Conservation (phyloP, 2,797 vertebrate genomes). For the Takifugu rubripes region DNA sequence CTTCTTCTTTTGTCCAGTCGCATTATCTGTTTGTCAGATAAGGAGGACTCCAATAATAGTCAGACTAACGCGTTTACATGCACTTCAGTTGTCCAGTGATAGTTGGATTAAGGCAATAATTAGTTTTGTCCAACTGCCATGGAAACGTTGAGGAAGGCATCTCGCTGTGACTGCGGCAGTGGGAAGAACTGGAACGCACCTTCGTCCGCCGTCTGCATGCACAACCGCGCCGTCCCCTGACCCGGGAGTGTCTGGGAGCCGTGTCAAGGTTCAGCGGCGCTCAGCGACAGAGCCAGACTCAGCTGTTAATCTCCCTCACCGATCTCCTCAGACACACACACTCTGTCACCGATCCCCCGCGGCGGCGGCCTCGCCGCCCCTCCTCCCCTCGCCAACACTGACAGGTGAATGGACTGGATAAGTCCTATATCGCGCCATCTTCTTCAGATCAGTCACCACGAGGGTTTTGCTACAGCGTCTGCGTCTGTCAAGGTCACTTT, state of each 20-base stretch:
- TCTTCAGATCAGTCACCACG: constrained; percentile 54
- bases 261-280: constrained; percentile 64
- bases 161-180: too few species aligned
- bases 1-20: too few species aligned
- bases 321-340: constrained; percentile 69
- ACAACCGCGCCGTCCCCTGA: constrained; percentile 28
- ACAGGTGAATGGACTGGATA: constrained; percentile 70
- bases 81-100: too few species aligned
- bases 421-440: constrained; percentile 65
- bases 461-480: constrained; percentile 42
- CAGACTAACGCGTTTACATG: too few species aligned
- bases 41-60: too few species aligned
- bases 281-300: constrained; percentile 69
- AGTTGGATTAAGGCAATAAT: too few species aligned
- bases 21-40: too few species aligned
- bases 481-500: constrained; percentile 68
- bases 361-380: constrained; percentile 49
- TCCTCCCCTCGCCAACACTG: constrained; percentile 58
- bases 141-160: too few species aligned
- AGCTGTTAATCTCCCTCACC: constrained; percentile 70
- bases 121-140: too few species aligned
- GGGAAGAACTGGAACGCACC: too few species aligned
- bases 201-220: constrained; percentile 27
- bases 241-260: constrained; percentile 66
- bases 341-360: constrained; percentile 70